Percentiles rank a stretch among this genome's conserved stretches.
Evolutionary conservation across 2,113 vertebrate species (phyloP).

Genomic region (Coturnix japonica): DNA sequence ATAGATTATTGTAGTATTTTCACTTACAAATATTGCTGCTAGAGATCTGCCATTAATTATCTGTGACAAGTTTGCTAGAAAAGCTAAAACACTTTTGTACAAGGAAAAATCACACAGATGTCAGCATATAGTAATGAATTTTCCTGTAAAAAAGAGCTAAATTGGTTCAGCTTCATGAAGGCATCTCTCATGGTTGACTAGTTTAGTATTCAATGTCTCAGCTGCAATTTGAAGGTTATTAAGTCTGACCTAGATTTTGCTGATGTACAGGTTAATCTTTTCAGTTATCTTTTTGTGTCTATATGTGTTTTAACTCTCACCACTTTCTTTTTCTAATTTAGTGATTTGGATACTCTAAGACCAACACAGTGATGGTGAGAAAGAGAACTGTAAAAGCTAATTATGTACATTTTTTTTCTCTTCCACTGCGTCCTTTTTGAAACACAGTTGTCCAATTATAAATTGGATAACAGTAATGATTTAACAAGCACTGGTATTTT

Average conservation of each 20-base stretch:
- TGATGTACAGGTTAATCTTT: slow-evolving; percentile 51
- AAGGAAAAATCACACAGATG: slow-evolving; percentile 6
- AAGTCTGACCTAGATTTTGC: slow-evolving; percentile 59
- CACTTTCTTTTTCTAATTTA: slow-evolving; percentile 21
- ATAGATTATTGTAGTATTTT: neutral
- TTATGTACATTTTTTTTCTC: neutral
- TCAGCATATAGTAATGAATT: neutral
- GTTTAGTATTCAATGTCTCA: slow-evolving; percentile 40
- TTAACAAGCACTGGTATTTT: neutral
- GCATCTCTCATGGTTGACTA: neutral
- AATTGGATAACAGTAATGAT: neutral
- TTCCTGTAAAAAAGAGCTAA: neutral
- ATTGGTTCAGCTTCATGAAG: slow-evolving; percentile 1
- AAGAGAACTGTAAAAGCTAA: slow-evolving; percentile 2
- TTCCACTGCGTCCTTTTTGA: neutral
- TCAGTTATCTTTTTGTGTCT: slow-evolving; percentile 16
- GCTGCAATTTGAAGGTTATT: slow-evolving; percentile 51
- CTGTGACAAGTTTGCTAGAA: neutral
- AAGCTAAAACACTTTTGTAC: neutral
- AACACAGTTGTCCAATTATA: neutral
- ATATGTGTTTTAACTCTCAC: slow-evolving; percentile 7
- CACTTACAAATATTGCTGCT: slow-evolving; percentile 5
- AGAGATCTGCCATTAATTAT: neutral
- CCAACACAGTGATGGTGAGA: slow-evolving; percentile 3
- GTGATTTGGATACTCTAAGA: slow-evolving; percentile 26